Percentiles rank a stretch among this genome's conserved stretches.
phyloP scores from a whole-genome alignment of 1,140 invertebrate genomes.

The Drosophila nasuta region DNA sequence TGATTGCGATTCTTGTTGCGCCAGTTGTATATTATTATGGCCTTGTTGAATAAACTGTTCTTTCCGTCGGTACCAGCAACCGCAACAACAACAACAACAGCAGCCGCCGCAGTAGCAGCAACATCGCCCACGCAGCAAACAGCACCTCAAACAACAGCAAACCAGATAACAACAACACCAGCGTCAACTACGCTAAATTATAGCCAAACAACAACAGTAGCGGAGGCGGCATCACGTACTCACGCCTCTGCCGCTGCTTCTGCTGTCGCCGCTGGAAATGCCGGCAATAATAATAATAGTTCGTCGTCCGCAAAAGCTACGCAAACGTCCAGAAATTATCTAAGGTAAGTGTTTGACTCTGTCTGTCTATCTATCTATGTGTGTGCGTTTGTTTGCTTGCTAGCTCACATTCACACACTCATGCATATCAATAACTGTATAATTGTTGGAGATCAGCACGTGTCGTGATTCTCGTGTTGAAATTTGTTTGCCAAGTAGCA shows the following conservation, averaged over 20 bases:
- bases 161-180: slow-evolving; percentile 21
- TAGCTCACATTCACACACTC: not conserved
- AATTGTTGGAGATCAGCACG: slow-evolving; percentile 30
- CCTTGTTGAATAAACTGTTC: slow-evolving; percentile 84
- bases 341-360: slow-evolving; percentile 76
- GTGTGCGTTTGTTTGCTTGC: slow-evolving; percentile 1
- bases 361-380: slow-evolving; percentile 28
- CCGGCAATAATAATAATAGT: slow-evolving; percentile 72
- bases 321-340: slow-evolving; percentile 84
- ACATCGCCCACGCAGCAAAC: slow-evolving; percentile 51
- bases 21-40: slow-evolving; percentile 80
- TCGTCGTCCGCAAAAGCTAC: slow-evolving; percentile 78
- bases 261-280: slow-evolving; percentile 35
- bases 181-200: slow-evolving; percentile 51
- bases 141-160: slow-evolving; percentile 38
- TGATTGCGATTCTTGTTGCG: slow-evolving; percentile 66
- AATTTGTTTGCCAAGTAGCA: not conserved
- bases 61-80: slow-evolving; percentile 78
- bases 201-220: slow-evolving; percentile 63
- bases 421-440: slow-evolving; percentile 14
- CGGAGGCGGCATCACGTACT: slow-evolving; percentile 72
- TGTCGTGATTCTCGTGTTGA: slow-evolving; percentile 25
- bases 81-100: slow-evolving; percentile 47
- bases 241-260: slow-evolving; percentile 44
- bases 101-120: slow-evolving; percentile 54